Conservation (phyloP, 1,140 invertebrate genomes). For the Tachypleus tridentatus region DNA sequence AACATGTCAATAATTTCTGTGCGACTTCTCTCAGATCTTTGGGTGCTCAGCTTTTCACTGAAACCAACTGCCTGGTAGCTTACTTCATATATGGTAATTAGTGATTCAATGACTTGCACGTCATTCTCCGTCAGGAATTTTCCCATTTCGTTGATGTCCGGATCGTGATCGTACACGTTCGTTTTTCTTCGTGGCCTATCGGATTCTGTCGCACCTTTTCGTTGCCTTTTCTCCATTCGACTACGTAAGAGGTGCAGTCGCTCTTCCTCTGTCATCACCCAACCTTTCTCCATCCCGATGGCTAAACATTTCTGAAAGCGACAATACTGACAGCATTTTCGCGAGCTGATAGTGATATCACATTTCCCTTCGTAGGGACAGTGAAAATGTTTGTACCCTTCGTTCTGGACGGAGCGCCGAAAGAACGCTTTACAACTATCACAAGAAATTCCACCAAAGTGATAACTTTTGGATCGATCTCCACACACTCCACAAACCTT, state of each 20-base stretch:
- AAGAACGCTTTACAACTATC: slow-evolving; percentile 38
- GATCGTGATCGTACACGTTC: slow-evolving; percentile 12
- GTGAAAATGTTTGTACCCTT: slow-evolving; percentile 30
- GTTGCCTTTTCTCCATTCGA: slow-evolving; percentile 25
- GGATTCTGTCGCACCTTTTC: slow-evolving; percentile 5
- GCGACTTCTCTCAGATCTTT: slow-evolving; percentile 5
- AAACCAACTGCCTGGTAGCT: slow-evolving; percentile 21
- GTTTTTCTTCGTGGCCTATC: not conserved
- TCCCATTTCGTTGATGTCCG: slow-evolving; percentile 17
- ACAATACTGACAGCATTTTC: slow-evolving; percentile 33
- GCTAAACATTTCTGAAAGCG: slow-evolving; percentile 35
- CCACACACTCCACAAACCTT: slow-evolving; percentile 38
- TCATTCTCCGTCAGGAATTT: slow-evolving; percentile 20
- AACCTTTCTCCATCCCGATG: slow-evolving; percentile 39
- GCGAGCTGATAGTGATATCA: slow-evolving; percentile 30
- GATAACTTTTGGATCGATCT: slow-evolving; percentile 33
- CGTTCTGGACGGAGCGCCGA: slow-evolving; percentile 33
- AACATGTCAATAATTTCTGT: slow-evolving; percentile 30
- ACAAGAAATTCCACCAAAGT: slow-evolving; percentile 36
- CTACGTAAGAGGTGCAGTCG: slow-evolving; percentile 30
- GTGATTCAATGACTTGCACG: slow-evolving; percentile 15
- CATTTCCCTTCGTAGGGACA: slow-evolving; percentile 32
- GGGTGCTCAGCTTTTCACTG: slow-evolving; percentile 10
- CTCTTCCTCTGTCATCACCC: slow-evolving; percentile 40
- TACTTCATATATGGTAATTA: slow-evolving; percentile 20